A percentile compares a stretch with the other conserved stretches of the same genome.
Evolutionary conservation across 1,140 invertebrate genomes (phyloP).

Genomic region (Wiebesia pumilae): DNA sequence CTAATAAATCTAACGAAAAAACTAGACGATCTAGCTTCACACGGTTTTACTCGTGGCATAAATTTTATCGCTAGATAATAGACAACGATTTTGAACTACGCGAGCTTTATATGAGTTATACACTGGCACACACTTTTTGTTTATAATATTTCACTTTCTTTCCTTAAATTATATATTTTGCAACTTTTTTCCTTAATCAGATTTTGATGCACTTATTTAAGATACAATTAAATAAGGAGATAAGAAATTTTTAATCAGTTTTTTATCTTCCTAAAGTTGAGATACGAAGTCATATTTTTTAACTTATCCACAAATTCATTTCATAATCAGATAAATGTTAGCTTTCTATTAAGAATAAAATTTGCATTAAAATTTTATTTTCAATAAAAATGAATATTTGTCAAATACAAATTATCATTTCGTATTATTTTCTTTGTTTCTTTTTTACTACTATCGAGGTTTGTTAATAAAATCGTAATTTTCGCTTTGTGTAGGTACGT

Average conservation of each 20-base stretch:
- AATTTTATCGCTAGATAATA: slow-evolving; percentile 49
- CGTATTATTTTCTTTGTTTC: not conserved
- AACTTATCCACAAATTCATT: not conserved
- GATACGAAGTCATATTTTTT: not conserved
- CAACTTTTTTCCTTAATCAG: not conserved
- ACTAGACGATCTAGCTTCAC: slow-evolving; percentile 46
- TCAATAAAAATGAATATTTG: no score
- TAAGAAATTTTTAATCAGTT: not conserved
- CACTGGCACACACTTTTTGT: slow-evolving; percentile 42
- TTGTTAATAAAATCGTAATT: not conserved
- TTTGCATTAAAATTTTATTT: no score
- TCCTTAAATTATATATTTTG: not conserved
- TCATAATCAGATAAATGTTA: no score
- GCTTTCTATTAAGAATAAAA: no score
- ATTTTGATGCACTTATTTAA: not conserved
- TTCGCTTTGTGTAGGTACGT: not conserved
- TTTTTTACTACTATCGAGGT: no score
- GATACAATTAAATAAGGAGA: not conserved
- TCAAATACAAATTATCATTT: not conserved
- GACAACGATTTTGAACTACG: slow-evolving; percentile 46
- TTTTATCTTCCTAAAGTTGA: not conserved
- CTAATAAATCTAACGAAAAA: slow-evolving; percentile 46
- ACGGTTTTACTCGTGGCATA: slow-evolving; percentile 38
- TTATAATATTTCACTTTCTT: slow-evolving; percentile 23
- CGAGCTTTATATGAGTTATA: slow-evolving; percentile 48